These are phyloP conservation scores for Platerodrilus igneus DNA, from an alignment of 2,888 invertebrate genomes.

Conservation along the genomic window DNA sequence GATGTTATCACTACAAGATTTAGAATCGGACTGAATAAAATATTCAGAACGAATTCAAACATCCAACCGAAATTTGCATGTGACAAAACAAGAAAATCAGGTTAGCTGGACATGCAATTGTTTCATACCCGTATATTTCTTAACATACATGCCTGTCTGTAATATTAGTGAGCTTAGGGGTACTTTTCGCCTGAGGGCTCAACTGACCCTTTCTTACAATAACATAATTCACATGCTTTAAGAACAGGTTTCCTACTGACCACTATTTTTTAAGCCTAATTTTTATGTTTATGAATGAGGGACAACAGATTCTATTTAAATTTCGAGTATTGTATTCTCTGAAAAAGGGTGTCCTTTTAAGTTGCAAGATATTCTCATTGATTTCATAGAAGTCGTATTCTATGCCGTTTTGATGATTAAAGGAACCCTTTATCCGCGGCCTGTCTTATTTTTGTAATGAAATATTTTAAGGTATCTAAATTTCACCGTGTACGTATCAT, in stretches of 20 bases:
- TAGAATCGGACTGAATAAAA: conserved; percentile 41
- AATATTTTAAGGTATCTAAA: too few species aligned
- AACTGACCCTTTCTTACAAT: conserved; percentile 32
- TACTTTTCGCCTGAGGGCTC: conserved; percentile 16
- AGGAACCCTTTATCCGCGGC: too few species aligned
- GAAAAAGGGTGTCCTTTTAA: conserved; percentile 8
- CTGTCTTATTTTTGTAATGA: too few species aligned
- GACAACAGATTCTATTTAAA: conserved; percentile 17
- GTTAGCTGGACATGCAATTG: conserved; percentile 43
- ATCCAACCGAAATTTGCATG: conserved; percentile 29
- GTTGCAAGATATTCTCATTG: too few species aligned
- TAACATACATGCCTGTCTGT: conserved; percentile 19
- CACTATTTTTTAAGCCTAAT: conserved; percentile 19
- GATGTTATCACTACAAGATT: conserved; percentile 40
- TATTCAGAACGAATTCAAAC: conserved; percentile 32
- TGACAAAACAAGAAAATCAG: conserved; percentile 45
- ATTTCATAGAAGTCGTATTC: too few species aligned
- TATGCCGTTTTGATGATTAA: too few species aligned
- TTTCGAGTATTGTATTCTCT: conserved; percentile 14
- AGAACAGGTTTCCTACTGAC: conserved; percentile 38
- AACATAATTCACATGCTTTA: conserved; percentile 31
- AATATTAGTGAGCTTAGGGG: conserved; percentile 17
- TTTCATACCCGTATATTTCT: conserved; percentile 32
- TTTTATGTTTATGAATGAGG: conserved; percentile 12
- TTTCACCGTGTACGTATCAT: too few species aligned